phyloP scores from a whole-genome alignment of 1,140 invertebrate species.

The Anthonomus grandis region DNA sequence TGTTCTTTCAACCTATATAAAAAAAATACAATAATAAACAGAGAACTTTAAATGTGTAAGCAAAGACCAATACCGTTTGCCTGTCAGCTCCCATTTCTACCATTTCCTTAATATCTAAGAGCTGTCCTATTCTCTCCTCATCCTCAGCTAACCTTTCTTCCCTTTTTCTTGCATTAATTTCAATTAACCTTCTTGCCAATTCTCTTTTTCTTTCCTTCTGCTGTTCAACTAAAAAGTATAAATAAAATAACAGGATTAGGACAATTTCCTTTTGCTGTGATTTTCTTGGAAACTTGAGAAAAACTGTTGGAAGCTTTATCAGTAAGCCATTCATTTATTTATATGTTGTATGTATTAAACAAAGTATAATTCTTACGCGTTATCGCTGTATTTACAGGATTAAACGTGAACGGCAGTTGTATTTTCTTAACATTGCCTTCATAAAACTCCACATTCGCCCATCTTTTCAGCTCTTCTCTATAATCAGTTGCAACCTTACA shows the following conservation, averaged over 20 bases:
- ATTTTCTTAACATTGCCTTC: slow-evolving; percentile 79
- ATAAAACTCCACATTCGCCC: slow-evolving; percentile 80
- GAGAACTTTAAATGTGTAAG: background rate
- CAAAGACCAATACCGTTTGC: slow-evolving; percentile 13
- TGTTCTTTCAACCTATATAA: slow-evolving; percentile 48
- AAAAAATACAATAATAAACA: background rate
- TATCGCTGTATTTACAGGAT: slow-evolving; percentile 53
- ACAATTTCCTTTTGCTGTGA: too few species aligned
- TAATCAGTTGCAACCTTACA: slow-evolving; percentile 77
- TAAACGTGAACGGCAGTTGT: slow-evolving; percentile 74
- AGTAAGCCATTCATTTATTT: background rate
- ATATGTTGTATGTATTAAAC: slow-evolving; percentile 1
- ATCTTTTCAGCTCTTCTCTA: slow-evolving; percentile 71
- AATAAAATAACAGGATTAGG: too few species aligned
- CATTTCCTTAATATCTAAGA: slow-evolving; percentile 72
- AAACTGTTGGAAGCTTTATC: too few species aligned
- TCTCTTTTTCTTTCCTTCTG: slow-evolving; percentile 83
- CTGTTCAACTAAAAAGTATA: slow-evolving; percentile 63
- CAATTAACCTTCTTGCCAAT: slow-evolving; percentile 72
- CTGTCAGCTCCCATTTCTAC: slow-evolving; percentile 73
- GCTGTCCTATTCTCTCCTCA: slow-evolving; percentile 78
- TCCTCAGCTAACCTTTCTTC: slow-evolving; percentile 84
- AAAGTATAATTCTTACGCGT: slow-evolving; percentile 50
- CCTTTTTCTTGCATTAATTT: slow-evolving; percentile 81
- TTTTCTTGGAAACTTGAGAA: too few species aligned